These are phyloP conservation scores for Sus cebifrons DNA, from an alignment of 2,797 vertebrate species.

Conservation along the genomic window DNA sequence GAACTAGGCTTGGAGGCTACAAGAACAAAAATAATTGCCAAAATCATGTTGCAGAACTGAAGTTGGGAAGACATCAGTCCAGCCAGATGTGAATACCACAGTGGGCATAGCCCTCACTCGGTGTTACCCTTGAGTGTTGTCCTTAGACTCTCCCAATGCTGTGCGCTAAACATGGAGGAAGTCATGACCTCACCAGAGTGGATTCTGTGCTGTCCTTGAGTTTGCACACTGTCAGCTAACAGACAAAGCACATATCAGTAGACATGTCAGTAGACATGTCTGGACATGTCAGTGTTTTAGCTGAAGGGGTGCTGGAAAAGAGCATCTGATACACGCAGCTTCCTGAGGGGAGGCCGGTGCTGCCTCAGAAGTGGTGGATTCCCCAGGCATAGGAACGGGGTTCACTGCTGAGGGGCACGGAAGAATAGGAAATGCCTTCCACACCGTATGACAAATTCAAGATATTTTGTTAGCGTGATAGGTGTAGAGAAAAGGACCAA, in stretches of 20 bases:
- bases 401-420: neutral
- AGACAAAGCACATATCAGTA: neutral
- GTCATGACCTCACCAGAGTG: neutral
- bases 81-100: neutral
- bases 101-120: accelerated
- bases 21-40: neutral
- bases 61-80: neutral
- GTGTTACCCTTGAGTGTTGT: neutral
- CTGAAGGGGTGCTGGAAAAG: neutral
- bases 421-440: neutral
- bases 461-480: neutral
- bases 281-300: neutral
- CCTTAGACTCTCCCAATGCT: neutral
- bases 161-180: neutral
- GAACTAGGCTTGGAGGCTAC: neutral
- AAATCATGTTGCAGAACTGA: neutral
- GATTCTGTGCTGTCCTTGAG: accelerated
- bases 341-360: neutral
- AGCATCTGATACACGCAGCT: neutral
- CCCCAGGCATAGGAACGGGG: neutral
- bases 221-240: neutral
- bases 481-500: neutral
- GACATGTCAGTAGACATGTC: neutral
- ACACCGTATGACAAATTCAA: neutral
- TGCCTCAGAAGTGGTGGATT: neutral